Conservation (phyloP, 2,888 invertebrate species). For the Drosophila phalerata region DNA sequence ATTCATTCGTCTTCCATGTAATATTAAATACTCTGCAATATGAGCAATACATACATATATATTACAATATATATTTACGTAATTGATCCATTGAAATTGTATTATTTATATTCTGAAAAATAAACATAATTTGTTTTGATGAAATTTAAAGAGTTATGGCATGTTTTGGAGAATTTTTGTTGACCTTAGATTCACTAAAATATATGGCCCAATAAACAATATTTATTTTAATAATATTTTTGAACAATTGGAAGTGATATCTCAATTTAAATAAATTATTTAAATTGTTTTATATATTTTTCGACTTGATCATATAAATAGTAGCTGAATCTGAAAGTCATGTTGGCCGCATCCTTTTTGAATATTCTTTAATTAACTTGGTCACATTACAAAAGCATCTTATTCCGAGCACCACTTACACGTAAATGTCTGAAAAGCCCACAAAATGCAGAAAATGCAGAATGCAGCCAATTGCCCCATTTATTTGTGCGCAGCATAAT, state of each 20-base stretch:
- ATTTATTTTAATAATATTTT: background rate
- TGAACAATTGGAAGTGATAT: too few species aligned
- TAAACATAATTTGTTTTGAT: background rate
- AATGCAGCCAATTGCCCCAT: slow-evolving; percentile 50
- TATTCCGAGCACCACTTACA: slow-evolving; percentile 16
- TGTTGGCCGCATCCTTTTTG: slow-evolving; percentile 1
- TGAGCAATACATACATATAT: background rate
- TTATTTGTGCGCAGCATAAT: slow-evolving; percentile 44
- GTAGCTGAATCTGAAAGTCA: background rate
- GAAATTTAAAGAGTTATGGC: background rate
- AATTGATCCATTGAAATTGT: background rate
- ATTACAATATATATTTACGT: background rate
- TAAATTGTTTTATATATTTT: background rate
- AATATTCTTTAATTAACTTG: slow-evolving; percentile 25
- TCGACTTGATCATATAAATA: background rate
- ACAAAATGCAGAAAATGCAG: slow-evolving; percentile 49
- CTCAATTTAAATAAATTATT: background rate
- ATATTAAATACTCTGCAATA: slow-evolving; percentile 39
- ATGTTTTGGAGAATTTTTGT: background rate
- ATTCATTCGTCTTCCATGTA: slow-evolving; percentile 15
- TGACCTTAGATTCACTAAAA: background rate
- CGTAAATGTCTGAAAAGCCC: slow-evolving; percentile 24
- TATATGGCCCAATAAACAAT: background rate
- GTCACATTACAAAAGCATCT: slow-evolving; percentile 18
- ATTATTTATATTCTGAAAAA: too few species aligned